Conservation (phyloP, 2,888 invertebrate species). For the Trichogramma dendrolimi region DNA sequence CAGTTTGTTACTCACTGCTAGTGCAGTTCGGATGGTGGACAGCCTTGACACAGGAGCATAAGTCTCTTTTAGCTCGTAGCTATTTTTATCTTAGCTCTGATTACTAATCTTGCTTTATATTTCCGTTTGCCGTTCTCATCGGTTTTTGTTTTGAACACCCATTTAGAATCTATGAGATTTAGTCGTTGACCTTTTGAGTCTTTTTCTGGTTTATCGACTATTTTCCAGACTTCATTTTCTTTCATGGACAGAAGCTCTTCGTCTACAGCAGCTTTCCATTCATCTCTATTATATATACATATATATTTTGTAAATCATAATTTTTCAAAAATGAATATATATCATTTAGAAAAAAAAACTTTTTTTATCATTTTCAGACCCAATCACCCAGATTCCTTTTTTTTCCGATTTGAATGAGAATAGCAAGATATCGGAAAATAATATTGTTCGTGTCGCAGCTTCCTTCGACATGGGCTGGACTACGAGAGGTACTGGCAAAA, state of each 20-base stretch:
- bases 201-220: slow-evolving; percentile 6
- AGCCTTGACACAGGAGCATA: slow-evolving; percentile 18
- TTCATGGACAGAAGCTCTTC: neutral
- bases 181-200: neutral
- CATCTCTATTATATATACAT: neutral
- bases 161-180: slow-evolving; percentile 1
- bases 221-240: neutral
- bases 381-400: no score
- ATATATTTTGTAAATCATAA: neutral
- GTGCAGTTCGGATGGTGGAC: slow-evolving; percentile 10
- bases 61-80: neutral
- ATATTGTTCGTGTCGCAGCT: no score
- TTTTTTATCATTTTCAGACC: no score
- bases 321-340: no score
- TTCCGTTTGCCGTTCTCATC: slow-evolving; percentile 16
- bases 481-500: no score
- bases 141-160: slow-evolving; percentile 20
- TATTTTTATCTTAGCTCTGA: slow-evolving; percentile 18
- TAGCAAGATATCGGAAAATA: no score
- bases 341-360: no score
- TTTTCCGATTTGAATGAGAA: no score
- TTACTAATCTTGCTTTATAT: slow-evolving; percentile 26
- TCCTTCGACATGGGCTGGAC: no score
- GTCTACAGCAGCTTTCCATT: slow-evolving; percentile 1
- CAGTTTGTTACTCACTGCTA: slow-evolving; percentile 16